Evolutionary conservation across 2,888 invertebrate genomes (phyloP).

Genomic region (Ormyrus nitidulus): DNA sequence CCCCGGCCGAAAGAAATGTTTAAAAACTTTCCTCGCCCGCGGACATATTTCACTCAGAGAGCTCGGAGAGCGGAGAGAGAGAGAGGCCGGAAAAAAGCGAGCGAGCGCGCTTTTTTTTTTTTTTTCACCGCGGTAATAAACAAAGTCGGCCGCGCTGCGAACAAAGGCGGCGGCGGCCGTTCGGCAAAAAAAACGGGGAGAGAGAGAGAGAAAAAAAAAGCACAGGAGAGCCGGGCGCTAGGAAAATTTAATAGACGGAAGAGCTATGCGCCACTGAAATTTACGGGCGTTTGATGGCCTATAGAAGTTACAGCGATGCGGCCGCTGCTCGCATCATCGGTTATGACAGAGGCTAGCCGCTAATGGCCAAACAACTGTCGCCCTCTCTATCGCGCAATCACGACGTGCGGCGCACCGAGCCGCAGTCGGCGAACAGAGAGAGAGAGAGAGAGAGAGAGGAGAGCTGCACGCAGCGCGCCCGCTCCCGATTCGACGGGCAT

Average conservation of each 20-base stretch:
- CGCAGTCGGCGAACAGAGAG: conserved; percentile 57
- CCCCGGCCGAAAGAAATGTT: conserved; percentile 12
- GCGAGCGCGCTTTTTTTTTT: no score
- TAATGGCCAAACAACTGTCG: conserved; percentile 70
- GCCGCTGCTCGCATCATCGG: conserved; percentile 25
- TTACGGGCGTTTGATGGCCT: no score
- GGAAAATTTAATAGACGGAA: conserved; percentile 36
- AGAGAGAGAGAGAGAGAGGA: no score
- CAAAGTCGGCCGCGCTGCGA: no score
- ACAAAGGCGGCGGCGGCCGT: no score
- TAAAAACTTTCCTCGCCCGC: conserved; percentile 26
- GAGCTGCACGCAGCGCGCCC: conserved; percentile 27
- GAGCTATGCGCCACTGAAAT: background rate
- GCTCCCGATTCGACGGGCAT: conserved; percentile 64
- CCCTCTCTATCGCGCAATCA: conserved; percentile 63
- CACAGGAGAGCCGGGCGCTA: no score
- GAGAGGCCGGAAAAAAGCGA: background rate
- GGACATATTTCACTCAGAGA: conserved; percentile 19
- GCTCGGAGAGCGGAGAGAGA: background rate
- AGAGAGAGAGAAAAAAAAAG: no score
- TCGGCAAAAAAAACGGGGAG: no score
- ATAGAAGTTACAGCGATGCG: background rate
- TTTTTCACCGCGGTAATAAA: no score
- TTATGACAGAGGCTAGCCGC: conserved; percentile 56
- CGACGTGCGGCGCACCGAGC: conserved; percentile 56